A percentile compares a stretch with the other conserved stretches of the same genome.
Conservation (phyloP, 2,888 invertebrate species). For the Rotaria magnacalcarata region DNA sequence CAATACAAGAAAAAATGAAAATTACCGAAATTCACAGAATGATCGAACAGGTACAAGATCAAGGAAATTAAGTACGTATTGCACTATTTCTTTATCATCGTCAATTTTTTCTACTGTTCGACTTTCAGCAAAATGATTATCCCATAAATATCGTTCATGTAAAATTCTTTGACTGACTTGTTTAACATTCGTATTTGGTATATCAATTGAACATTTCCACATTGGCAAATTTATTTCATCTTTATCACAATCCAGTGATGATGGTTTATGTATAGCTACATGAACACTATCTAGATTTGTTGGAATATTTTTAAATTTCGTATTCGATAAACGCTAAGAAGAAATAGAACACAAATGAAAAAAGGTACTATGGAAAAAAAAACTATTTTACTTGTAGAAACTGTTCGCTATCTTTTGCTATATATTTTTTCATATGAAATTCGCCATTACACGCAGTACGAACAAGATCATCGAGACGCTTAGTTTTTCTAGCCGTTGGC, state of each 20-base stretch:
- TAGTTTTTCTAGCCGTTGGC: not conserved
- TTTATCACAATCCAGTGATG: not conserved
- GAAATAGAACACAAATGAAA: not conserved
- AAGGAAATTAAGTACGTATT: slow-evolving; percentile 36
- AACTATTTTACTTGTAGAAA: not conserved
- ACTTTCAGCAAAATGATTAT: slow-evolving; percentile 28
- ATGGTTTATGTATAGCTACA: not conserved
- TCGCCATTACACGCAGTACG: slow-evolving; percentile 9
- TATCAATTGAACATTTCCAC: slow-evolving; percentile 33
- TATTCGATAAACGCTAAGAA: not conserved
- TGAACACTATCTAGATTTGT: slow-evolving; percentile 1
- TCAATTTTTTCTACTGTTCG: slow-evolving; percentile 25
- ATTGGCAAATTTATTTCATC: not conserved
- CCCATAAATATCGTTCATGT: slow-evolving; percentile 35
- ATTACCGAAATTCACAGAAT: slow-evolving; percentile 35
- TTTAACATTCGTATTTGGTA: slow-evolving; percentile 12
- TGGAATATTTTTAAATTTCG: slow-evolving; percentile 21
- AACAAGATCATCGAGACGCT: slow-evolving; percentile 21
- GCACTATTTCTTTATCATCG: slow-evolving; percentile 23
- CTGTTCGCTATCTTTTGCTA: slow-evolving; percentile 30
- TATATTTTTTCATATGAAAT: slow-evolving; percentile 34
- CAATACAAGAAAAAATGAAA: too few relatives aligned
- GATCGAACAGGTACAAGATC: slow-evolving; percentile 35
- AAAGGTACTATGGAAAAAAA: not conserved
- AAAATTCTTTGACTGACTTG: slow-evolving; percentile 25